Conservation (phyloP, 2,113 vertebrate species). For the Orthonyx spaldingii region DNA sequence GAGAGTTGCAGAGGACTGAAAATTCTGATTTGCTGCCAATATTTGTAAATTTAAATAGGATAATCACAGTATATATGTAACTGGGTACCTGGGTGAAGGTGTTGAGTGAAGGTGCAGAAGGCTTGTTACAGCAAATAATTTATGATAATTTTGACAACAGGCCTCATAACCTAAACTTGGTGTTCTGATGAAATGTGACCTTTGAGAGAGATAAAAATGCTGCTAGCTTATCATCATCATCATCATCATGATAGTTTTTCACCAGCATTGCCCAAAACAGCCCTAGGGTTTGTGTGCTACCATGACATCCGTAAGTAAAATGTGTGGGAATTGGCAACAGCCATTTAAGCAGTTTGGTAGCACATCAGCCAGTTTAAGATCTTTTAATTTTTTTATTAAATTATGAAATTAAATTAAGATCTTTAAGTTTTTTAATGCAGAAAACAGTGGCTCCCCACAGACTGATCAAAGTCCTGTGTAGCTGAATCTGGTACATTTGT, state of each 20-base stretch:
- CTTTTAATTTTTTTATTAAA: no score
- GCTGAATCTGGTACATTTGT: neutral
- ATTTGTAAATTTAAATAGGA: neutral
- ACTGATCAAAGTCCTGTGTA: neutral
- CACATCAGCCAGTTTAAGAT: neutral
- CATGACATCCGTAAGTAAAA: neutral
- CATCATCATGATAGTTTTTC: neutral
- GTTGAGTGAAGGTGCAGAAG: neutral
- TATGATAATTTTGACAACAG: neutral
- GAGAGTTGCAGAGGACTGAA: neutral
- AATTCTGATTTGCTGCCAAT: neutral
- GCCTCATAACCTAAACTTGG: neutral
- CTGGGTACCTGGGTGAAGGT: fast-evolving
- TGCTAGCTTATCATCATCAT: neutral
- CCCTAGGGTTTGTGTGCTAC: neutral
- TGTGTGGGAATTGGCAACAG: neutral
- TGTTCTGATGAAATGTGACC: neutral
- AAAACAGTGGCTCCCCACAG: neutral
- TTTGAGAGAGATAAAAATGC: neutral
- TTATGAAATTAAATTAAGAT: no score
- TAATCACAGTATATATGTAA: neutral
- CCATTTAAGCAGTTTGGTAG: neutral
- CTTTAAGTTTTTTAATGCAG: neutral
- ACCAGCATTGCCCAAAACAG: neutral
- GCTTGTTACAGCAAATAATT: neutral